Evolutionary conservation across 64 coral and sea anemone species (phyloP), one percentile per base, ranked within the genome.

Genomic region (Montipora sp.): DNA sequence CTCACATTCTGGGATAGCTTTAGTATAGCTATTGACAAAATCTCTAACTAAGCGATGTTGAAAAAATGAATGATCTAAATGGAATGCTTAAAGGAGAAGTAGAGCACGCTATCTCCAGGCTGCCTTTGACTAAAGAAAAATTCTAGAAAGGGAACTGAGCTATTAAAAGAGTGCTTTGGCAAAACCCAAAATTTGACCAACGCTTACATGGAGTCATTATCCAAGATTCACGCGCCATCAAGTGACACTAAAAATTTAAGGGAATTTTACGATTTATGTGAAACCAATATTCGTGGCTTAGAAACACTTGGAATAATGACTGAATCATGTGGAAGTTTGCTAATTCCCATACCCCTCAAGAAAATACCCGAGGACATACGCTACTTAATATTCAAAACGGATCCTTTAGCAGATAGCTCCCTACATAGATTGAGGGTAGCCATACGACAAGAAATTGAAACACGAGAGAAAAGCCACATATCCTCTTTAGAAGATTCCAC

Each of bases 1-100:
- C 78, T 69, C 51, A 91, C 78, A 24, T 83, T 91, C 57, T 90
- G 77, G 89, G 89, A 81, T n/a, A 67, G 78, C 72, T 90, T 81
- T 72, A 81, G 77, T 27, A 23, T 46, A 51, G 70, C 70, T 80
- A 80, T 51, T 22, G 21, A 80, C 15, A 80, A 59, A 73, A 73
- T 73, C 70, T 73, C 24, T 22, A 73, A 73, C 18, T 7, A 24
- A 73, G 70, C 8, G 19, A 24, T 73, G 19, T 73, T 73, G 70
- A 73, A 22, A 73, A 73, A 24, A 24, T 24, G 24, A 24, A 24
- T 24, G 24, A 24, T 24, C 1, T 24, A 73, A 73, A 73, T 73
- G 70, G 70, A 73, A 43, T 73, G 69, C 18, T 19, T 73, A 73
- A 21, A 20, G 70, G 70, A 27, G 24, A 24, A 24, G 24, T 24